These are phyloP conservation scores for Andrena hattorfiana DNA, from an alignment of 2,888 invertebrate species.

Conservation along the genomic window DNA sequence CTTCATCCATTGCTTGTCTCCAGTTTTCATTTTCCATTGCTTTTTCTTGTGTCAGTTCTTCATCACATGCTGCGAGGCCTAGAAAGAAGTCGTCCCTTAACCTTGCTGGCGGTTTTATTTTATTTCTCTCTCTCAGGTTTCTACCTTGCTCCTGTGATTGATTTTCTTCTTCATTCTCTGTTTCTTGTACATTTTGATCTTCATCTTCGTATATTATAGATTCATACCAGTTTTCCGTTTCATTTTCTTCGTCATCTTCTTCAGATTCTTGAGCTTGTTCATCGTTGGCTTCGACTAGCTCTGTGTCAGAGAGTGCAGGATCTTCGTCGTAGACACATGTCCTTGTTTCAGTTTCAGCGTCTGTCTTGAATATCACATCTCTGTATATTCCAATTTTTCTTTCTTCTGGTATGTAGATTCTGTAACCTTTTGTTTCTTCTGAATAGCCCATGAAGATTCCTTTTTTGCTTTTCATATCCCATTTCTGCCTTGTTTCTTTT, in stretches of 20 bases:
- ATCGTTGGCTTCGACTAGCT: neutral
- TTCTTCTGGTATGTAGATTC: neutral
- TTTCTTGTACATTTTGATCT: no score
- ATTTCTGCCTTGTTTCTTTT: neutral
- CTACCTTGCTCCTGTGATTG: neutral
- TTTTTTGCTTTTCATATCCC: neutral
- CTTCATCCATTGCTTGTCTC: neutral
- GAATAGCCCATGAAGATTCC: neutral
- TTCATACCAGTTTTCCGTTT: no score
- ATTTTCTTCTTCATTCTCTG: neutral
- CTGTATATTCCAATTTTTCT: neutral
- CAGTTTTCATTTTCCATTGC: neutral
- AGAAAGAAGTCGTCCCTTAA: neutral
- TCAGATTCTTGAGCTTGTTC: no score
- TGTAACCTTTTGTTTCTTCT: neutral
- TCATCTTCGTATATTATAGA: no score
- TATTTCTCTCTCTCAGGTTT: neutral
- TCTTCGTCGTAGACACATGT: neutral
- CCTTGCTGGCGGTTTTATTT: neutral
- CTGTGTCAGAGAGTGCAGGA: neutral
- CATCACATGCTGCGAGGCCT: neutral
- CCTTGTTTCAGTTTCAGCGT: neutral
- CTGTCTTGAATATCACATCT: neutral
- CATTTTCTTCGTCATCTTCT: no score
- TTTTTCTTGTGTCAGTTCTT: neutral